phyloP scores from a whole-genome alignment of 1,140 invertebrate genomes.

The Vanessa tameamea region DNA sequence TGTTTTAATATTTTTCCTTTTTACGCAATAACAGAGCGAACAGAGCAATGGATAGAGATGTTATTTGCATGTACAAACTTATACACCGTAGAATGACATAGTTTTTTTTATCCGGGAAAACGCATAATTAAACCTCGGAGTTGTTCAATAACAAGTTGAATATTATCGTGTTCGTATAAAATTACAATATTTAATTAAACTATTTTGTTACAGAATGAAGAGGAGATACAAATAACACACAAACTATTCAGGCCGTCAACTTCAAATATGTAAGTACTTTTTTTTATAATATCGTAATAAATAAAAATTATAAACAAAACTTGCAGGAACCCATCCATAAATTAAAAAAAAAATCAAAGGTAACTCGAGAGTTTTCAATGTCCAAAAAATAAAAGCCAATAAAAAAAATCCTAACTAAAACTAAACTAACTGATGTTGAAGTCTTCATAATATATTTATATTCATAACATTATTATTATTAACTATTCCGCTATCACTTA shows the following conservation, averaged over 20 bases:
- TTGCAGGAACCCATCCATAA: background rate
- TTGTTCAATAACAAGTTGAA: no score
- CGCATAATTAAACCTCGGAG: background rate
- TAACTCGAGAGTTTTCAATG: conserved; percentile 15
- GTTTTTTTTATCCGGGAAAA: background rate
- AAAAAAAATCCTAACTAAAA: background rate
- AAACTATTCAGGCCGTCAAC: conserved; percentile 72
- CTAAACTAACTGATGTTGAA: background rate
- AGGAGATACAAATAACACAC: conserved; percentile 65
- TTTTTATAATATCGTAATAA: conserved; percentile 3
- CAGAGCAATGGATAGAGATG: no score
- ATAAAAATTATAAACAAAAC: background rate
- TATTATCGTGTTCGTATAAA: no score
- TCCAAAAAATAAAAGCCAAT: background rate
- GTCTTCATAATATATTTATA: no score
- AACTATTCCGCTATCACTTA: no score
- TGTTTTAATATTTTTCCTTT: no score
- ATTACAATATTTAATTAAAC: background rate
- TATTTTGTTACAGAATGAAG: conserved; percentile 64
- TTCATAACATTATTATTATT: no score
- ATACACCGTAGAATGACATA: no score
- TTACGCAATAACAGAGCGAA: no score
- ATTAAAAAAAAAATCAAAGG: background rate
- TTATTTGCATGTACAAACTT: no score
- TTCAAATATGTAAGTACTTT: conserved; percentile 58